A percentile compares a stretch with the other conserved stretches of the same genome.
These are phyloP conservation scores for Eupsilia transversa DNA, from an alignment of 2,888 invertebrate genomes.

Conservation along the genomic window DNA sequence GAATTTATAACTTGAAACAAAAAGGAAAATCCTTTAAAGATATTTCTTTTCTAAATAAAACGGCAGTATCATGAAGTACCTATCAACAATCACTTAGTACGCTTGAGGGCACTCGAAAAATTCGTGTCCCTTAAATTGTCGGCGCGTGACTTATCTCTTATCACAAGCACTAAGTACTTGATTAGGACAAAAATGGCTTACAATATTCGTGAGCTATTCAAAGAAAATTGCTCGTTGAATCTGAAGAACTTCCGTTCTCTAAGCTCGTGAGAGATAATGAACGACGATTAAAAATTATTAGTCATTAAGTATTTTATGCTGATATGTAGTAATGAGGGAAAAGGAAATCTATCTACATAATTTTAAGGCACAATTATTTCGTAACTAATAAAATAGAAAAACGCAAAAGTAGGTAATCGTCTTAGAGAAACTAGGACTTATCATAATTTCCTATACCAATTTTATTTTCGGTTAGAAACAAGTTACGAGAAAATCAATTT, in stretches of 20 bases:
- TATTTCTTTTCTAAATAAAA: constrained; percentile 27
- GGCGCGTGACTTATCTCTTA: constrained; percentile 84
- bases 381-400: not conserved
- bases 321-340: not conserved
- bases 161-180: constrained; percentile 74
- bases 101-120: constrained; percentile 69
- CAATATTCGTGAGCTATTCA: constrained; percentile 63
- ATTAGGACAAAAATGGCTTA: constrained; percentile 76
- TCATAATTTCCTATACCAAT: not conserved
- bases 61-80: constrained; percentile 44
- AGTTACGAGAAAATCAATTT: constrained; percentile 28
- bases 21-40: not conserved
- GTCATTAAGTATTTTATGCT: constrained; percentile 31
- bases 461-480: not conserved
- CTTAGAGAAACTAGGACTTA: not conserved
- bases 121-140: constrained; percentile 72
- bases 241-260: constrained; percentile 47
- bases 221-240: constrained; percentile 56
- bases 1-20: not conserved
- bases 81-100: constrained; percentile 61
- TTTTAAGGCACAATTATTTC: no score
- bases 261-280: constrained; percentile 45
- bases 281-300: constrained; percentile 49
- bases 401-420: not conserved
- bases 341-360: not conserved